phyloP scores from a whole-genome alignment of 2,888 invertebrate species.

The Gonocerus acuteangulatus region DNA sequence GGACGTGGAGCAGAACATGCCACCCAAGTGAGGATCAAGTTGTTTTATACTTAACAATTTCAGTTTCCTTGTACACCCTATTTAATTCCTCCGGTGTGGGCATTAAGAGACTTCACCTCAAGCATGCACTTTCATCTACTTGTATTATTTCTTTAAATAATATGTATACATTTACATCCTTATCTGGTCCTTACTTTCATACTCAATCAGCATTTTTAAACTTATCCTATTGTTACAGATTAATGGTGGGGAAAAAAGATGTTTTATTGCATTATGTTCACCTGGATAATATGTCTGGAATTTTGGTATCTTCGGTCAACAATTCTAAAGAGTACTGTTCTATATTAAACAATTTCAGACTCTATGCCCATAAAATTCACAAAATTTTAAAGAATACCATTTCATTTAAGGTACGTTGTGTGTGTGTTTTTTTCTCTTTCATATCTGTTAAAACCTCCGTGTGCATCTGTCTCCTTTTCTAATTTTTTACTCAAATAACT shows the following conservation, averaged over 20 bases:
- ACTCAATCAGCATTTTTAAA: too few relatives aligned
- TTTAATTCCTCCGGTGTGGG: neutral
- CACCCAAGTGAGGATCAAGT: constrained; percentile 1
- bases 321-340: constrained; percentile 40
- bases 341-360: constrained; percentile 63
- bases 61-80: neutral
- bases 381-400: constrained; percentile 62
- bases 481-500: too few relatives aligned
- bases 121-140: too few relatives aligned
- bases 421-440: too few relatives aligned
- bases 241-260: constrained; percentile 64
- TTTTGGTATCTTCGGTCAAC: constrained; percentile 49
- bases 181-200: too few relatives aligned
- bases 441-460: too few relatives aligned
- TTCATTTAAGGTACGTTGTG: constrained; percentile 48
- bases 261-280: constrained; percentile 68
- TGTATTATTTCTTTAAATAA: too few relatives aligned
- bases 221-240: constrained; percentile 43
- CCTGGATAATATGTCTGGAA: constrained; percentile 62
- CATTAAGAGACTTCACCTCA: too few relatives aligned
- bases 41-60: too few relatives aligned
- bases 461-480: too few relatives aligned
- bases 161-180: too few relatives aligned
- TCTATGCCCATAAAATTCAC: constrained; percentile 64
- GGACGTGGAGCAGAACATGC: constrained; percentile 3